phyloP scores from a whole-genome alignment of 2,888 invertebrate species.

The Tipula lateralis region DNA sequence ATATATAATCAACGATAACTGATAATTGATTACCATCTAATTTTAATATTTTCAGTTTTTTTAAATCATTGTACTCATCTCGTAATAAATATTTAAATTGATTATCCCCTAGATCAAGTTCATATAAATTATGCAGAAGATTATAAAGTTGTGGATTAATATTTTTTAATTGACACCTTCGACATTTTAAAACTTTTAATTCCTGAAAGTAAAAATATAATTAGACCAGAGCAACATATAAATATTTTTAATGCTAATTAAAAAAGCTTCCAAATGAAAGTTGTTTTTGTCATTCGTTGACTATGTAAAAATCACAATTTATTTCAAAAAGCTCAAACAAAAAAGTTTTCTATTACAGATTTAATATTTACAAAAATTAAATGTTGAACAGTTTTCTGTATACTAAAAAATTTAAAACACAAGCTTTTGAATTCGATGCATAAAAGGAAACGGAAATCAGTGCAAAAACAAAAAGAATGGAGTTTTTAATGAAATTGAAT shows the following conservation, averaged over 20 bases:
- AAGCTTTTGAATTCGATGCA: neutral
- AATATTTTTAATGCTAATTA: neutral
- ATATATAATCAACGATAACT: conserved; percentile 67
- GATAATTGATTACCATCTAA: conserved; percentile 75
- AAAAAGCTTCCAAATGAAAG: neutral
- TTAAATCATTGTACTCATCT: conserved; percentile 67
- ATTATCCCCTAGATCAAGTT: conserved; percentile 73
- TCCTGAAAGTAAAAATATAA: conserved; percentile 53
- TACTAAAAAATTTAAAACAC: neutral
- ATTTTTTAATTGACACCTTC: conserved; percentile 65
- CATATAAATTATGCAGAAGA: conserved; percentile 64
- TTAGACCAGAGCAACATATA: neutral
- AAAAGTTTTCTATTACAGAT: neutral
- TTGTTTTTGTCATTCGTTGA: neutral
- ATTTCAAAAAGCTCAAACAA: neutral
- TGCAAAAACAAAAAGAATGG: neutral
- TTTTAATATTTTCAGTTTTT: conserved; percentile 58
- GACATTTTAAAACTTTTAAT: conserved; percentile 65
- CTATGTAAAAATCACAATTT: neutral
- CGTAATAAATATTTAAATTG: conserved; percentile 68
- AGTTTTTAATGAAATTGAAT: neutral
- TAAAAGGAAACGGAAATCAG: neutral
- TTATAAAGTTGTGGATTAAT: conserved; percentile 77
- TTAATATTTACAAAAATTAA: neutral
- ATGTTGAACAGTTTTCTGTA: neutral